Base-by-base conservation (phyloP, 2,888 invertebrate species). In the Polietes domitor region DNA sequence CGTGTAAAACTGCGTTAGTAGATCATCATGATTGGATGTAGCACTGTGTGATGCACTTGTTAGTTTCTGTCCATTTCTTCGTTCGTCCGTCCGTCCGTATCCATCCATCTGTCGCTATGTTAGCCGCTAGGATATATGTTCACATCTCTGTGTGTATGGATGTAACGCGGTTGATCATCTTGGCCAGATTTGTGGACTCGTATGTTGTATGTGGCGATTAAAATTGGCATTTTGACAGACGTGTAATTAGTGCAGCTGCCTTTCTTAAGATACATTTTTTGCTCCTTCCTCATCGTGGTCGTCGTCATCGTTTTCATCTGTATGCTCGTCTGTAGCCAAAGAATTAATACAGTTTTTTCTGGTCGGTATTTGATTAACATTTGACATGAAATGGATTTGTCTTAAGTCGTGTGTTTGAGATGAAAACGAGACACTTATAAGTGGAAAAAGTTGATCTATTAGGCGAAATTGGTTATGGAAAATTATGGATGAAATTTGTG, bases 161-260 rank as follows among this genome's bases (percentile, higher is more conserved):
- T 47, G 43, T 24, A 26, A 24, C 19, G 12, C 65, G 26, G 41
- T 26, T 74, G 61, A 32, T 55, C 32, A 58, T 74, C 41, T 41
- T 37, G 61, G 26, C 47, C 65, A 63, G 58, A 28, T 50, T 72
- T 53, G 43, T 61, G 58, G 41, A 73, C 55, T 77, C 53, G 77
- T 80, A 77, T 73, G 55, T 55, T 72, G 74, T 79, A 80, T 83
- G 83, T 77, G 72, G 85, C 86, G 86, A 87, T 87, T 87, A 85
- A 85, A 87, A 87, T 87, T 87, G 87, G 83, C 87, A 87, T 86
- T 87, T 87, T 87, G 87, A 87, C 86, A 87, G 87, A 87, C 87
- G 85, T 87, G 85, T 87, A 87, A 87, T 87, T 87, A 87, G 87
- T 87, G 86, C 86, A 87, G 85, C 86, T 86, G 86, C 83, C 82